A percentile compares a stretch with the other conserved stretches of the same genome.
Conservation (phyloP, 2,113 vertebrate genomes). For the Cyphomyrus plagiostoma region DNA sequence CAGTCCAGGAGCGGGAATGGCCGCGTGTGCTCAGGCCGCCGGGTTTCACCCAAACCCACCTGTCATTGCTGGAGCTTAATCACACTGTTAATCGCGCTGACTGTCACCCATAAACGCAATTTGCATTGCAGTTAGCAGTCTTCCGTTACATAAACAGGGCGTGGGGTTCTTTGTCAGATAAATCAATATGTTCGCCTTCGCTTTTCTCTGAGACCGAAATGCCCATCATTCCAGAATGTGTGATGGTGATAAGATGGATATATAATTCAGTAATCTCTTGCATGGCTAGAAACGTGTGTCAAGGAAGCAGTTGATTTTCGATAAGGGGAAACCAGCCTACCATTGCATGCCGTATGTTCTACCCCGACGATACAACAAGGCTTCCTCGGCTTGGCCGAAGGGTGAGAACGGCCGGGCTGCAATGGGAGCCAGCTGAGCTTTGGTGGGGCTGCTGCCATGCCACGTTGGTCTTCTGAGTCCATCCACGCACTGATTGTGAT, state of each 20-base stretch:
- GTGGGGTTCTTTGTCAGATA: not conserved
- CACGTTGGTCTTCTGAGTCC: not conserved
- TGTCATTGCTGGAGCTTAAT: not conserved
- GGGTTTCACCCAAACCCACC: not conserved
- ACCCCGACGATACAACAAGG: not conserved
- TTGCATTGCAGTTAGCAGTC: not conserved
- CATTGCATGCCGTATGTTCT: not conserved
- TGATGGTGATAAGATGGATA: not conserved
- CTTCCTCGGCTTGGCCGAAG: not conserved
- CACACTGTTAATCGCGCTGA: slow-evolving; percentile 1
- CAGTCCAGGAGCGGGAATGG: not conserved
- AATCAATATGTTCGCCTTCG: not conserved
- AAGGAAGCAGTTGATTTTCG: not conserved
- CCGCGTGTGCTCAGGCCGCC: not conserved
- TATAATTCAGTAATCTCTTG: not conserved
- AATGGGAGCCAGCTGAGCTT: not conserved
- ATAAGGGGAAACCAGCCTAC: not conserved
- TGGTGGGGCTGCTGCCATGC: not conserved
- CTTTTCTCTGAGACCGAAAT: not conserved
- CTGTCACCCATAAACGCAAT: not conserved
- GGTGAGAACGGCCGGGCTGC: not conserved
- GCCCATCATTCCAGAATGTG: not conserved
- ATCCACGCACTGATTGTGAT: slow-evolving; percentile 31
- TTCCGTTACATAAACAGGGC: not conserved
- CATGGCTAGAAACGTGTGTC: not conserved